Conservation (phyloP, 23 tunicate species). For the Clavelina lepadiformis region DNA sequence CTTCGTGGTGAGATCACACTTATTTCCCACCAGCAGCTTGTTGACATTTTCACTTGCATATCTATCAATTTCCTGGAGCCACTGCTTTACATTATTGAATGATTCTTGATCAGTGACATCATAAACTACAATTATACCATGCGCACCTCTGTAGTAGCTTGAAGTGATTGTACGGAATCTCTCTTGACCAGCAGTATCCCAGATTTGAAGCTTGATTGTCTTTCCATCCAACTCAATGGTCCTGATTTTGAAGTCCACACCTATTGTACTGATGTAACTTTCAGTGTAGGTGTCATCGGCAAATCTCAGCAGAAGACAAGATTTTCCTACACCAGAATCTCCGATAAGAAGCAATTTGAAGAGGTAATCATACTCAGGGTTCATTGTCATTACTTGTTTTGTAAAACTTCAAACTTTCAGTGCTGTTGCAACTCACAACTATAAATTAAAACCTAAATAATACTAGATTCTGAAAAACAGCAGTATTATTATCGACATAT, state of each 20-base stretch:
- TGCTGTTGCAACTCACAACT: too few relatives aligned
- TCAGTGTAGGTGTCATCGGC: slow-evolving; percentile 97
- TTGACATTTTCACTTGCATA: slow-evolving; percentile 99
- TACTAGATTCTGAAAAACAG: too few relatives aligned
- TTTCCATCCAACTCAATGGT: slow-evolving; percentile 99
- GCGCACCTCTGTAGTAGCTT: slow-evolving; percentile 99
- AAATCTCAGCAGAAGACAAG: slow-evolving; percentile 92
- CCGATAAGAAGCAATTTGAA: slow-evolving; percentile 98
- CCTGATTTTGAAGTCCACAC: slow-evolving; percentile 98
- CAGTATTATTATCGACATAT: too few relatives aligned
- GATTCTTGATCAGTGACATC: slow-evolving; percentile 99
- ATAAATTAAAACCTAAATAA: too few relatives aligned
- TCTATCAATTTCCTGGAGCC: slow-evolving; percentile 98
- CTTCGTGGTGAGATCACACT: slow-evolving; percentile 99
- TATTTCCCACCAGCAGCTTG: slow-evolving; percentile 96
- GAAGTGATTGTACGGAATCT: slow-evolving; percentile 97
- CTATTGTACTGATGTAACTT: slow-evolving; percentile 98
- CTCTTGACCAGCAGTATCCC: slow-evolving; percentile 99
- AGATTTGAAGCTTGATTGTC: slow-evolving; percentile 94
- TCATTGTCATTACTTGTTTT: too few relatives aligned
- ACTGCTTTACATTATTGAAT: slow-evolving; percentile 97
- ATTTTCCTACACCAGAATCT: slow-evolving; percentile 99
- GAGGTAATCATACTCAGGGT: slow-evolving; percentile 97
- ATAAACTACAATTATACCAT: slow-evolving; percentile 99
- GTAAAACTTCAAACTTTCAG: too few relatives aligned